Conservation (phyloP, 2,888 invertebrate species). For the Escarpia spicata region DNA sequence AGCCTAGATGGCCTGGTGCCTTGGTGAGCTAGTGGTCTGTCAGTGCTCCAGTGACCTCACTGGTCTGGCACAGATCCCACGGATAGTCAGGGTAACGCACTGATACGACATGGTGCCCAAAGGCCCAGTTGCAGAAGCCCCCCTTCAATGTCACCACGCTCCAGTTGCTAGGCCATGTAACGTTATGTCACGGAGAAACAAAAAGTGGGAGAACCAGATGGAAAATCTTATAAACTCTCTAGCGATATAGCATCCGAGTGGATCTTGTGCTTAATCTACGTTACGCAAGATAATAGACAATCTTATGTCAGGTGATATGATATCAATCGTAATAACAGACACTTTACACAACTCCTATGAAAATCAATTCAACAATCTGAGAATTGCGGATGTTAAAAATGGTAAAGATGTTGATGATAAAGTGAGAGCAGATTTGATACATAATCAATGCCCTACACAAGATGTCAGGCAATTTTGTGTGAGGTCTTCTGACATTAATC, state of each 20-base stretch:
- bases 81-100: not conserved
- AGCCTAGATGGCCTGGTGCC: not conserved
- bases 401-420: too few relatives aligned
- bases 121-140: not conserved
- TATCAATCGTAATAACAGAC: too few relatives aligned
- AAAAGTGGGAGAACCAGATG: not conserved
- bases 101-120: not conserved
- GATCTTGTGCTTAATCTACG: not conserved
- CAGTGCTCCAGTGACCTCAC: not conserved
- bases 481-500: not conserved
- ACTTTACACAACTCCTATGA: too few relatives aligned
- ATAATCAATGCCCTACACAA: not conserved
- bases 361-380: too few relatives aligned
- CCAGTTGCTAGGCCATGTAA: not conserved
- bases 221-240: not conserved
- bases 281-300: not conserved
- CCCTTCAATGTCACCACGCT: not conserved
- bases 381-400: too few relatives aligned
- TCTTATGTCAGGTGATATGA: not conserved
- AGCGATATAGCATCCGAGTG: not conserved
- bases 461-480: not conserved
- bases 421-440: not conserved
- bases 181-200: not conserved
- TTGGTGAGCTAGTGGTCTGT: not conserved
- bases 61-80: not conserved